These are phyloP conservation scores for Heliconius hortense DNA, from an alignment of 2,888 invertebrate species.

Conservation along the genomic window DNA sequence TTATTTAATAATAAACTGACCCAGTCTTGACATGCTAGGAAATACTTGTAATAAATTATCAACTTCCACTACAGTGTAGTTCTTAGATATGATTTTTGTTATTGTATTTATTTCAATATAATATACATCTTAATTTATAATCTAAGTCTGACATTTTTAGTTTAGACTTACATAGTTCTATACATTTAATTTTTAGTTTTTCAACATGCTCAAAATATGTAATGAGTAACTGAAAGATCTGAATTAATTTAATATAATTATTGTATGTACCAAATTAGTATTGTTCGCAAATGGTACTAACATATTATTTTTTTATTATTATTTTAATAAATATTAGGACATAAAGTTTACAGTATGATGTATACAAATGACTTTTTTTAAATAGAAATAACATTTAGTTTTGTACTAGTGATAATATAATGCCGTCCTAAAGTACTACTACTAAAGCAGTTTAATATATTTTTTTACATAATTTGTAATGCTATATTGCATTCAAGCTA, in stretches of 20 bases:
- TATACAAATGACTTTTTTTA: neutral
- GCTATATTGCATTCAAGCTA: conserved; percentile 3
- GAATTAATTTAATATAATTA: neutral
- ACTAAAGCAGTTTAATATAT: neutral
- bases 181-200: neutral
- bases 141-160: neutral
- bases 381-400: neutral
- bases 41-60: neutral
- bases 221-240: neutral
- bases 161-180: neutral
- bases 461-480: conserved; percentile 5
- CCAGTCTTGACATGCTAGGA: neutral
- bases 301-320: neutral
- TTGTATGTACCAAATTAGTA: neutral
- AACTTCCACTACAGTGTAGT: neutral
- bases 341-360: neutral
- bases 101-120: neutral
- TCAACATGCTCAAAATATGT: neutral
- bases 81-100: neutral
- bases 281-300: neutral
- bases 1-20: neutral
- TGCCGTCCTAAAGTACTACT: conserved; percentile 8
- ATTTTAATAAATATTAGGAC: neutral
- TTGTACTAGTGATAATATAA: neutral
- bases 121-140: conserved; percentile 1